Base-by-base conservation (phyloP, 2,888 invertebrate genomes). In the Arge pagana region DNA sequence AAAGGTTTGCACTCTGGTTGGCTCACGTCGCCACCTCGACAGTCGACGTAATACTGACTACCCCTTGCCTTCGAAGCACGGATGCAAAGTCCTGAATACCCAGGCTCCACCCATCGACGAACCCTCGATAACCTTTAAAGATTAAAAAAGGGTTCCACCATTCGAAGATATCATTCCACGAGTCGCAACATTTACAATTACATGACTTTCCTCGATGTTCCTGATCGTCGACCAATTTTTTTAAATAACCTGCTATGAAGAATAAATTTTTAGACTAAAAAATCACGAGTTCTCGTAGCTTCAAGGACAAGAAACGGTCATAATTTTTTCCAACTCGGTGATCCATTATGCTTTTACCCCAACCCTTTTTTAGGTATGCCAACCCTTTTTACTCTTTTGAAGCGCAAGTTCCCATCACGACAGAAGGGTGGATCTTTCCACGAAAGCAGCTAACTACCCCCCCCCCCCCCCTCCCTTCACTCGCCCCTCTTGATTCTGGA, bases 21-120 rank as follows among this genome's bases (percentile, higher is more conserved):
- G 39, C 56, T 52, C 56, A 40, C 58, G 56, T 56, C 54, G 56
- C 60, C 57, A 51, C 52, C 53, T 52, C 59, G 56, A 41, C 52
- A 40, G 58, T 50, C 54, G 36, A 50, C 23, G 43, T 50, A 58
- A 63, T 58, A 65, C 66, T 67, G 65, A 52, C 58, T 61, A 64
- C 59, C 62, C 61, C 64, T 67, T 60, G 59, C 57, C 50, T 58
- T 56, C 52, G 52, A 58, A 40, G 57, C 53, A 62, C 59, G 60
- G 56, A 67, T 70, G 67, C 65, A 72, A 70, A 69, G 64, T 67
- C n/a, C n/a, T 65, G 64, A 59, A 69, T 67, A 65, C 55, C 52
- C 55, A 66, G 61, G 66, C 71, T 70, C 70, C 70, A 65, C 68
- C 68, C 69, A 63, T 65, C 60, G 53, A 40, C 51, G 26, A 52